phyloP scores from a whole-genome alignment of 2,113 vertebrate species.

The Xyliphius kryptos region DNA sequence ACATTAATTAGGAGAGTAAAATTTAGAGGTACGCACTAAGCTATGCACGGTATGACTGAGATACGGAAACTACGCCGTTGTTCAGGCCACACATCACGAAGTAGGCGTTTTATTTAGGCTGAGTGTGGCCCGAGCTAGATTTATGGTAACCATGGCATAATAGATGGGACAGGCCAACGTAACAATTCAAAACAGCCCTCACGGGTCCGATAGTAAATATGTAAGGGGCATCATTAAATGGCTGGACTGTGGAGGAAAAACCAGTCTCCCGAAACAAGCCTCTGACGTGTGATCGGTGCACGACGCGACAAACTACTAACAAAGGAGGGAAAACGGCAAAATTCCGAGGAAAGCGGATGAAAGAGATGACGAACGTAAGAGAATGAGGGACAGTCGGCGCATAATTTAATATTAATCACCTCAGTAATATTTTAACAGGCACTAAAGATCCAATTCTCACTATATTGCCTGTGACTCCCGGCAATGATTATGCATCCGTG shows the following conservation, averaged over 20 bases:
- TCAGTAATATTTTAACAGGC: conserved; percentile 79
- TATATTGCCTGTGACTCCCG: conserved; percentile 64
- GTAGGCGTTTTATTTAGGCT: conserved; percentile 3
- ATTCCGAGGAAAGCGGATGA: conserved; percentile 19
- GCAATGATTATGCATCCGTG: conserved; percentile 59
- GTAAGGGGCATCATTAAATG: conserved; percentile 22
- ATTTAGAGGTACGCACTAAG: too few species aligned
- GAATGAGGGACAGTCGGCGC: conserved; percentile 47
- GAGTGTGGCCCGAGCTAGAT: conserved; percentile 34
- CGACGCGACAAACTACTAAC: conserved; percentile 16
- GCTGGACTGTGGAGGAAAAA: conserved; percentile 24
- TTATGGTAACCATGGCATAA: conserved; percentile 47
- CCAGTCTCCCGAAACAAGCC: not conserved
- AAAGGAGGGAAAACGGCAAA: conserved; percentile 26
- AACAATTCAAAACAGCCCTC: conserved; percentile 38
- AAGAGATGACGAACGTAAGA: conserved; percentile 34
- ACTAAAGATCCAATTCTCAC: conserved; percentile 72
- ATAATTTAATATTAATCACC: conserved; percentile 77
- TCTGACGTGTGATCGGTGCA: conserved; percentile 6
- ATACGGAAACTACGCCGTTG: not conserved
- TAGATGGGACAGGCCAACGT: conserved; percentile 50
- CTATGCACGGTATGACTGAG: too few species aligned
- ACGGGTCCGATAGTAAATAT: conserved; percentile 44
- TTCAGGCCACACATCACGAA: conserved; percentile 8
- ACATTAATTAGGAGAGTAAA: too few species aligned